Base-by-base conservation (phyloP, 2,797 vertebrate genomes). In the Meda fulgida region DNA sequence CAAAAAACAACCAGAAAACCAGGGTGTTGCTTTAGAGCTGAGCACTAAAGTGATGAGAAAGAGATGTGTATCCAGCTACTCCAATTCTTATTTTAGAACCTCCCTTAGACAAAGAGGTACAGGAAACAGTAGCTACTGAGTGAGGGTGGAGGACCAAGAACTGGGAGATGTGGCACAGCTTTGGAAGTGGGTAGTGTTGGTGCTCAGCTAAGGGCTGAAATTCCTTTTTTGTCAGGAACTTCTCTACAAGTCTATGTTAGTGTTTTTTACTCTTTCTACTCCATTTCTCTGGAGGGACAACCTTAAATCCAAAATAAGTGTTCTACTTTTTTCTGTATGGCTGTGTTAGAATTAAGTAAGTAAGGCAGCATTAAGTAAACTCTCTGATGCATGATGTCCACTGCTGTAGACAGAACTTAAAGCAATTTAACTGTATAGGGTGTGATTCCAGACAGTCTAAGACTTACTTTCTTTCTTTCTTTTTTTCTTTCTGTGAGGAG, bases 111-210 rank as follows among this genome's bases (percentile, higher is more conserved):
- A 97, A 96, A 96, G 95, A 96, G 95, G 93, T 84, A 92, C 93
- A 96, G 97, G 97, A 97, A 97, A 96, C 92, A 89, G 90, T 92
- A 89, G 91, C 92, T 95, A 95, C 89, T 93, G 96, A 96, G 97
- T n/a, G n/a, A n/a, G n/a, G 93, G 95, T 95, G 94, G 84, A 89
- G 87, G 86, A 48, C 77, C 48, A 34, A 65, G 31, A 43, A 34
- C 55, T n/a, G 43, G 80, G 63, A 79, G 86, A 72, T 86, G 77
- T 80, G 81, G 65, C 21, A 23, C 29, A 66, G 38, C 21, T 51
- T 46, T 53, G 78, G 65, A 36, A 83, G 26, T 65, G 14, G 26
- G 60, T n/a, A n/a, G 53, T 65, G 58, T 31, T 65, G 60, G 14
- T 65, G 60, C 26, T 31, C 26, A 7, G 26, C 60, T 65, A 29